Percentiles rank a stretch among this genome's conserved stretches.
These are phyloP conservation scores for Forbesichthys agassizii DNA, from an alignment of 2,113 vertebrate genomes.

Conservation along the genomic window DNA sequence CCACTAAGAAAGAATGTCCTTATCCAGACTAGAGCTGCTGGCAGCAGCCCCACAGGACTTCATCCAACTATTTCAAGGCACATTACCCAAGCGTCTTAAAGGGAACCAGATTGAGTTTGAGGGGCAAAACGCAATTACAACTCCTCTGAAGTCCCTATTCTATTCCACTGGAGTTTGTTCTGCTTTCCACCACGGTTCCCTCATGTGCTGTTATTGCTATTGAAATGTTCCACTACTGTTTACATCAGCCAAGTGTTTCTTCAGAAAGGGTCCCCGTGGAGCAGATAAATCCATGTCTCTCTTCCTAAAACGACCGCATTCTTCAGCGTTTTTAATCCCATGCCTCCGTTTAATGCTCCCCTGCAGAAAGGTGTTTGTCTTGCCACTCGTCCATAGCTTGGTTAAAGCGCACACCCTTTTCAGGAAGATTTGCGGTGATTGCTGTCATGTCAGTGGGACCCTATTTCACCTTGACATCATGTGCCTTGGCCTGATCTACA, in stretches of 20 bases:
- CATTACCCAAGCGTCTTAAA: constrained; percentile 69
- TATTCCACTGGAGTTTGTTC: constrained; percentile 38
- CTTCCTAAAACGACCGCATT: constrained; percentile 3
- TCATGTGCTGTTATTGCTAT: constrained; percentile 41
- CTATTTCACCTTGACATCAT: too few species aligned
- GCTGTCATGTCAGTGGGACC: too few species aligned
- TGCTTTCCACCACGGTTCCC: constrained; percentile 15
- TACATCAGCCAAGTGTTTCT: constrained; percentile 44
- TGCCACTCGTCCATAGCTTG: background rate
- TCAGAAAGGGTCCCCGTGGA: constrained; percentile 12
- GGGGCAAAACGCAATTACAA: constrained; percentile 48
- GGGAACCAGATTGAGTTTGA: constrained; percentile 58
- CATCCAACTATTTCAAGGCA: constrained; percentile 55
- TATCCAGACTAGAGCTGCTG: constrained; percentile 40
- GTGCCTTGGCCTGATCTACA: too few species aligned
- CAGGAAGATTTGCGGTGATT: too few species aligned
- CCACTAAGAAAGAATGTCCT: constrained; percentile 47
- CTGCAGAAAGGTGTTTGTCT: background rate
- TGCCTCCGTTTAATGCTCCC: constrained; percentile 7
- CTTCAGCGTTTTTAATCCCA: constrained; percentile 17
- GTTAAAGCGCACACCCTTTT: too few species aligned
- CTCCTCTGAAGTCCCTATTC: constrained; percentile 45
- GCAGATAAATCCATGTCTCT: background rate
- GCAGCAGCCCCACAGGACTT: constrained; percentile 30
- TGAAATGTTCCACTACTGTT: constrained; percentile 60